Evolutionary conservation across 2,113 vertebrate genomes (phyloP), one percentile per base, ranked within the genome.

Genomic region (Clarias batrachus): DNA sequence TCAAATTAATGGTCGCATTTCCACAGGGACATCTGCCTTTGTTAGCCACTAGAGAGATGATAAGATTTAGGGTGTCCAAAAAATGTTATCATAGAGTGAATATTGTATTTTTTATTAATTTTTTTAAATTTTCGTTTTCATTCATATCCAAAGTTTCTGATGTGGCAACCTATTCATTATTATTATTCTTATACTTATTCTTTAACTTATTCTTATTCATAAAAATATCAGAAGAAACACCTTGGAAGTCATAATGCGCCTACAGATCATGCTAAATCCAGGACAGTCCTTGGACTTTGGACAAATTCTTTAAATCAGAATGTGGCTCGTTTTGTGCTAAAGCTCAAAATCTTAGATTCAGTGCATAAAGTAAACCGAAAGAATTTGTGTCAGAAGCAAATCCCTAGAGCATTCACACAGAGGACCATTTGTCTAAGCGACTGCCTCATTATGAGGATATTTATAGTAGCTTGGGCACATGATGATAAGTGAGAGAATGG

Each of bases 31-130:
- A 0, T 94, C 96, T 66, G 94, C 96, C 65, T 95, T 96, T 88
- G 92, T 96, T 89, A 94, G 95, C 92, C 96, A 97, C 92, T 96
- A 96, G 89, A 91, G 95, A 88, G 96, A 97, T 10, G 96, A 97
- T 94, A 97, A 95, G 92, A 94, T 8, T 41, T 60, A 17, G 5
- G 59, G 59, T 60, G 59, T 60, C 59, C 59, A 60, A 21, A 62
- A 62, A 96, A 90, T 97, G 96, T 23, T 17, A 17, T 17, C 14
- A 60, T 4, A 25, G 21, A 62, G 19, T 62, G 60, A 23, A 62
- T 62, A 23, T 25, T 62, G 60, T 62, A 23, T 62, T 7, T 1
- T 25, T 62, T 23, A 19, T 60, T 19, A 4, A 1, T 60, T 60
- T 60, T 2, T 10, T 63, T 9, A 37, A 2, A 37, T 37, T 37